Evolutionary conservation across 2,797 vertebrate species (phyloP).

Genomic region (Periparus ater): DNA sequence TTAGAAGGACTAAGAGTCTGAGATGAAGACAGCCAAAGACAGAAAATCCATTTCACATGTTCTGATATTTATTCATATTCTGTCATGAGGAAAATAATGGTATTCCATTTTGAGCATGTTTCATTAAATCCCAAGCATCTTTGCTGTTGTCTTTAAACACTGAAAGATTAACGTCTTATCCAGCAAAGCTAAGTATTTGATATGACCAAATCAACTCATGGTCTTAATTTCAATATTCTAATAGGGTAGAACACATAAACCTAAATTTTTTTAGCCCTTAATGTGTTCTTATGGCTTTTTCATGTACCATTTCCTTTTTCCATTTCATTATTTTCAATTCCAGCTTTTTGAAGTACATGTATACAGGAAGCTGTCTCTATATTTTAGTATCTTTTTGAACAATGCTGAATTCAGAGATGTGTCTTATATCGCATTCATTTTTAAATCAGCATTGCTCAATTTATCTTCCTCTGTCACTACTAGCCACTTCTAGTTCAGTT

Average conservation of each 20-base stretch:
- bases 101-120: background rate
- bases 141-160: background rate
- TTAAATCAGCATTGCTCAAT: background rate
- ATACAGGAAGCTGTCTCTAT: accelerated
- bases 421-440: background rate
- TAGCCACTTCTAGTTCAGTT: background rate
- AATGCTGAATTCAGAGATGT: background rate
- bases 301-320: background rate
- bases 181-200: background rate
- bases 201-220: background rate
- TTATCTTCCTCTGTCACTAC: background rate
- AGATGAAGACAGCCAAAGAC: background rate
- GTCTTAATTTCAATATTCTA: background rate
- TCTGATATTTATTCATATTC: background rate
- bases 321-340: background rate
- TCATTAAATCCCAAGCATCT: background rate
- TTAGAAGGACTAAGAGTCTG: background rate
- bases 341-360: background rate
- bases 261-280: background rate
- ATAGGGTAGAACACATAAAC: background rate
- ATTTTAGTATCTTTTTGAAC: background rate
- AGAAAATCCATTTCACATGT: background rate
- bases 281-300: background rate
- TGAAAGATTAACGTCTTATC: background rate
- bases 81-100: background rate